Base-by-base conservation (phyloP, 2,797 vertebrate genomes). In the Dermochelys coriacea region DNA sequence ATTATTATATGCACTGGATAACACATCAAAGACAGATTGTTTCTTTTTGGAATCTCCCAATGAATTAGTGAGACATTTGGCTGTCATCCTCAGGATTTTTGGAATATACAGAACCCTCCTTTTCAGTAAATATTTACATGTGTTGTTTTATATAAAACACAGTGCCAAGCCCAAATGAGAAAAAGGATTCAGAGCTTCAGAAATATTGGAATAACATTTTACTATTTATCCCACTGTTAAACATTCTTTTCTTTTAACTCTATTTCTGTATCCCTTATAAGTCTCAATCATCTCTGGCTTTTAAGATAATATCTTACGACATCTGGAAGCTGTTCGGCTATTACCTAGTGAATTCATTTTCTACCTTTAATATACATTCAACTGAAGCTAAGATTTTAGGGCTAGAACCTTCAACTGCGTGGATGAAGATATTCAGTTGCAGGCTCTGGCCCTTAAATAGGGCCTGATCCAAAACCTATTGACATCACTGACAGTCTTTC, bases 81-180 rank as follows among this genome's bases (percentile, higher is more conserved):
- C 86, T 93, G 75, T 83, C 41, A 80, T 87, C 79, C 83, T 87
- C 88, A 57, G 89, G 18, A 31, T 83, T 94, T 93, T 83, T 84
- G 47, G 49, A 57, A 49, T 94, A 85, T 86, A 88, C 41, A 95
- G 86, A 90, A 54, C 3, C n/a, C 84, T 77, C n/a, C 12, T 91
- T 81, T 80, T 31, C n/a, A 92, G 78, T 90, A 95, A 96, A 95
- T 93, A 94, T 91, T 96, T 95, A 90, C 75, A 82, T 92, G 93
- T 89, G 5, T 74, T 85, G n/a, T 80, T 83, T 89, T 84, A 86
- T 84, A 75, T 45, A 61, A 94, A 85, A 9, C 29, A 12, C 10
- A 52, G 34, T 90, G 85, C 82, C 84, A 92, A 88, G 71, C 84
- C 23, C 59, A 64, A 91, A 91, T 61, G 80, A 93, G 82, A 71